Base-by-base conservation (phyloP, 2,113 vertebrate genomes). In the Eulemur macaco region DNA sequence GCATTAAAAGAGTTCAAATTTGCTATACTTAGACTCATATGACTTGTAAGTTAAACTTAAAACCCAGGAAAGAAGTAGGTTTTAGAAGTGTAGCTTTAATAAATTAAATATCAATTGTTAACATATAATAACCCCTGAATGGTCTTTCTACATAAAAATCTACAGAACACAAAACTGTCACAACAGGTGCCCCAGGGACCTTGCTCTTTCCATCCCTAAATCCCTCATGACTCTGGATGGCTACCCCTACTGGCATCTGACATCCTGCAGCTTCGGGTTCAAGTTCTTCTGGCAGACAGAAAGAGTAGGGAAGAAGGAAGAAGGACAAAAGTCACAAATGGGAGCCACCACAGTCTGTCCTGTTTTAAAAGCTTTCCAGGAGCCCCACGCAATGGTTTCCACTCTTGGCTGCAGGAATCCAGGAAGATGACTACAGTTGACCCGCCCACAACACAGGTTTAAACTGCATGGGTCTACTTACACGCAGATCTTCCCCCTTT, bases 251-350 rank as follows among this genome's bases (percentile, higher is more conserved):
- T 56, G 54, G 54, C 54, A 56, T 56, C 6, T 56, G 23, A 0
- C 42, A 39, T 54, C 23, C 6, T 39, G 17, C 73, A 78, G 37
- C 34, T 80, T 84, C 68, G 17, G 0, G 10, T 54, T 84, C 50
- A 56, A 29, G 60, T 50, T 52, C 29, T 5, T 23, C 64, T 0
- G n/a, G 11, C 25, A 27, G 25, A 74, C 0, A 0, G 1, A 5
- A 71, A 86, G 34, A 45, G 37, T 10, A n/a, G 27, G 71, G 42
- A 60, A 69, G 31, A 39, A 81, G 66, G 56, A 47, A 39, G 74
- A 50, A 34, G 60, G 47, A 14, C 58, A 23, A 10, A 81, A 29
- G 42, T 7, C 7, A 1, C 11, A 63, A 58, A 13, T 52, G 54
- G 54, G 64, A 73, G 17, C 37, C 25, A 27, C 42, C 4, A 60